Percentiles rank a stretch among this genome's conserved stretches.
These are phyloP conservation scores for Periparus ater DNA, from an alignment of 2,797 vertebrate genomes.

Conservation along the genomic window DNA sequence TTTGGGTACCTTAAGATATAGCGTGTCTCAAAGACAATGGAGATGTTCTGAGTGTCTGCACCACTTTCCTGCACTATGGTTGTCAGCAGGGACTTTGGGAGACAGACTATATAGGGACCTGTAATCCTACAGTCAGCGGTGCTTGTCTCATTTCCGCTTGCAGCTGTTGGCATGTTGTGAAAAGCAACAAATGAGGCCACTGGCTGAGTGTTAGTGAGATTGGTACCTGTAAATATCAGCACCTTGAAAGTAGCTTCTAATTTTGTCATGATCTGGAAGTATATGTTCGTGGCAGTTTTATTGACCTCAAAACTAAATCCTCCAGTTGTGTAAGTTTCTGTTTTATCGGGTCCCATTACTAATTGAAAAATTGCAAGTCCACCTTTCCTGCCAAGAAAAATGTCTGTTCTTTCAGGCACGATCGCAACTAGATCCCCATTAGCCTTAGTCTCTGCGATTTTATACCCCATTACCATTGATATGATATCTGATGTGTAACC, in stretches of 20 bases:
- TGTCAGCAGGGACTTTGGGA: constrained; percentile 57
- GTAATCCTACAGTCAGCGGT: not conserved
- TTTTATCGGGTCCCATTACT: constrained; percentile 30
- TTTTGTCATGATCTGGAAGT: constrained; percentile 72
- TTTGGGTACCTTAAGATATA: not conserved
- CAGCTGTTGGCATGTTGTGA: not conserved
- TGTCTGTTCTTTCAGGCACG: constrained; percentile 31
- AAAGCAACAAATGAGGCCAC: constrained; percentile 45
- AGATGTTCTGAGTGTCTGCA: not conserved
- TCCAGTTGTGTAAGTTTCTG: constrained; percentile 36
- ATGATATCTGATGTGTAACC: not conserved
- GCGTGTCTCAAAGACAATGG: constrained; percentile 28
- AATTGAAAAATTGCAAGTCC: not conserved
- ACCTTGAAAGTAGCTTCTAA: constrained; percentile 49
- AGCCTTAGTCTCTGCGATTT: constrained; percentile 24
- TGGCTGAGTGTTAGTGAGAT: not conserved
- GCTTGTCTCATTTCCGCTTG: not conserved
- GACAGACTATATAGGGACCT: constrained; percentile 63
- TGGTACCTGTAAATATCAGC: constrained; percentile 49
- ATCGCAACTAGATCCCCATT: not conserved
- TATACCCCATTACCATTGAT: constrained; percentile 60
- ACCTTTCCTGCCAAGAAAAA: constrained; percentile 59
- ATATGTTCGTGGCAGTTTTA: not conserved
- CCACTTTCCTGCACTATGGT: not conserved
- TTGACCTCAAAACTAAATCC: constrained; percentile 61